Percentiles rank a stretch among this genome's conserved stretches.
Evolutionary conservation across 2,888 invertebrate genomes (phyloP).

Genomic region (Pseudococcus jackbeardsleyi): DNA sequence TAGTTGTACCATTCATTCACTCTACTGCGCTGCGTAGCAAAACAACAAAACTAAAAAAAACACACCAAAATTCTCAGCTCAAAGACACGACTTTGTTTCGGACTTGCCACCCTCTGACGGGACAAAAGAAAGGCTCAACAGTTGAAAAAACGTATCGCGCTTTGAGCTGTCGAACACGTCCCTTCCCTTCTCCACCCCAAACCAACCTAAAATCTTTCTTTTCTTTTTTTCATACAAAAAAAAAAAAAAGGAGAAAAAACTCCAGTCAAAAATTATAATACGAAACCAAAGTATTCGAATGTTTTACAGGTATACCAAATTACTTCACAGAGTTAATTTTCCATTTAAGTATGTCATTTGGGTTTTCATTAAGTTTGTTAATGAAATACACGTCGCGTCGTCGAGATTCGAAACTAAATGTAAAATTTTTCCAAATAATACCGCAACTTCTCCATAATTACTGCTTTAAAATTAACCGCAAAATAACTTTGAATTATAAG

Average conservation of each 20-base stretch:
- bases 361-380: not conserved
- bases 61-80: not conserved
- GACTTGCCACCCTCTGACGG: not conserved
- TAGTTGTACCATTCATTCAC: no score
- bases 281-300: not conserved
- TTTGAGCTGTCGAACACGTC: not conserved
- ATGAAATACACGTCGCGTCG: not conserved
- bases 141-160: not conserved
- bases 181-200: not conserved
- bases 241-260: not conserved
- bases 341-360: not conserved
- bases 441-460: no score
- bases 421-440: not conserved
- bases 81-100: not conserved
- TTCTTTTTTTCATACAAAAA: not conserved
- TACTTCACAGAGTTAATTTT: not conserved
- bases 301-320: not conserved
- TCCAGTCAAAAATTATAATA: not conserved
- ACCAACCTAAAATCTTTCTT: not conserved
- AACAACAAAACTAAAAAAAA: no score
- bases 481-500: no score
- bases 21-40: no score
- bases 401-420: not conserved
- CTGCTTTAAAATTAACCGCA: no score
- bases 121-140: not conserved